Evolutionary conservation across 2,113 vertebrate genomes (phyloP).

Genomic region (Acrocephalus kingi): DNA sequence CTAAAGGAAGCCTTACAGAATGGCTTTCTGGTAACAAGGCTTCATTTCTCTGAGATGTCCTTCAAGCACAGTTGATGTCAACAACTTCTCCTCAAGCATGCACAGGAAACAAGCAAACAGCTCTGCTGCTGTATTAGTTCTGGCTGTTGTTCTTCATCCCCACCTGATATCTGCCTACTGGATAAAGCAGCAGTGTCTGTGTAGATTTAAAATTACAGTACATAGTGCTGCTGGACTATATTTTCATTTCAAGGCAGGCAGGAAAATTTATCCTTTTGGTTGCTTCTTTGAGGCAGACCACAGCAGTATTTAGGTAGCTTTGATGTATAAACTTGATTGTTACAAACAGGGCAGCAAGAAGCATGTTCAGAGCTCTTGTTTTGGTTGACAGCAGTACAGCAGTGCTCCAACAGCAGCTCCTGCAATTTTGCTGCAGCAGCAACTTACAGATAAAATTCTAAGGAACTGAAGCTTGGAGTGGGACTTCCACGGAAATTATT

Average conservation of each 20-base stretch:
- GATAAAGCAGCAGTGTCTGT: neutral
- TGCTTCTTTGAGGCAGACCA: neutral
- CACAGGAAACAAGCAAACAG: neutral
- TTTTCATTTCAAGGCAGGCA: neutral
- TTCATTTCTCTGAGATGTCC: neutral
- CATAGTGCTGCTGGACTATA: neutral
- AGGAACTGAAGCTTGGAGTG: neutral
- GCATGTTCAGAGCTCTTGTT: neutral
- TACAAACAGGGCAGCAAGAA: neutral
- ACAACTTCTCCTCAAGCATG: neutral
- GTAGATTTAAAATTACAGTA: neutral
- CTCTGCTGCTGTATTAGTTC: neutral
- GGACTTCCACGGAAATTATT: neutral
- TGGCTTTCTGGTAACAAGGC: neutral
- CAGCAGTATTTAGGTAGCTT: neutral
- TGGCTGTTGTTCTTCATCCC: rapidly evolving
- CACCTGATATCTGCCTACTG: neutral
- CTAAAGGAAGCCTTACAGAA: neutral
- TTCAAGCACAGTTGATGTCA: neutral
- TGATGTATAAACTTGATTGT: neutral
- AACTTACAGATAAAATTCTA: neutral
- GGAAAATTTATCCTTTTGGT: neutral
- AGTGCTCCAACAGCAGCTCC: neutral
- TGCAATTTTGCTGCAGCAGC: neutral
- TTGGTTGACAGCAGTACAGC: neutral